Conservation (phyloP, 2,113 vertebrate species). For the Erpornis zantholeuca region DNA sequence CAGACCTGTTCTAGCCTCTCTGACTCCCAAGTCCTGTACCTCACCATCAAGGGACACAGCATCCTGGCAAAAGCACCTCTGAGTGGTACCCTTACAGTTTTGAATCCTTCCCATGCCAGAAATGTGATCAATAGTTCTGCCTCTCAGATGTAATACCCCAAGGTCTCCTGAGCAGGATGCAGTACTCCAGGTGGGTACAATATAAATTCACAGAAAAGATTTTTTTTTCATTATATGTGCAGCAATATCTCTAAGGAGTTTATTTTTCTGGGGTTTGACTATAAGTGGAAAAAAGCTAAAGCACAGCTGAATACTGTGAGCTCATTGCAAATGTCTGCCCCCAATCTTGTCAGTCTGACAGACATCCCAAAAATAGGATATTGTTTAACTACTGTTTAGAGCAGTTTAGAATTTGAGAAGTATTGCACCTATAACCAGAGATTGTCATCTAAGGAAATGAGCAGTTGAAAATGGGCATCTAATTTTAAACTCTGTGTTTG, state of each 20-base stretch:
- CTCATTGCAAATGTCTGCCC: background rate
- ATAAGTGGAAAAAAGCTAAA: background rate
- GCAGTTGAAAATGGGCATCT: background rate
- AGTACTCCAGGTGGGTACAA: background rate
- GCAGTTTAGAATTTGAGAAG: background rate
- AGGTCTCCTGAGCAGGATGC: background rate
- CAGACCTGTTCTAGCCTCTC: background rate
- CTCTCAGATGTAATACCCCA: background rate
- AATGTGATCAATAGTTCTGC: background rate
- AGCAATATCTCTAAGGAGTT: background rate
- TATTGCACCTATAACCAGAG: background rate
- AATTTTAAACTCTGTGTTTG: background rate
- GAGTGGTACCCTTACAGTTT: background rate
- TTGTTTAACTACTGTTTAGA: background rate
- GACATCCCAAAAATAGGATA: background rate
- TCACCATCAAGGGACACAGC: background rate
- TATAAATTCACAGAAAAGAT: background rate
- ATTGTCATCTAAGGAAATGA: background rate
- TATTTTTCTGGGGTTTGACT: background rate
- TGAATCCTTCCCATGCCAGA: background rate
- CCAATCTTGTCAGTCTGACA: background rate
- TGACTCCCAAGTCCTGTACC: background rate
- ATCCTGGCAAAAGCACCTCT: background rate
- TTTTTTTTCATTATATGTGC: background rate
- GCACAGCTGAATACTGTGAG: background rate